Evolutionary conservation across 2,113 vertebrate species (phyloP), one percentile per base, ranked within the genome.

Genomic region (Gambusia holbrooki): DNA sequence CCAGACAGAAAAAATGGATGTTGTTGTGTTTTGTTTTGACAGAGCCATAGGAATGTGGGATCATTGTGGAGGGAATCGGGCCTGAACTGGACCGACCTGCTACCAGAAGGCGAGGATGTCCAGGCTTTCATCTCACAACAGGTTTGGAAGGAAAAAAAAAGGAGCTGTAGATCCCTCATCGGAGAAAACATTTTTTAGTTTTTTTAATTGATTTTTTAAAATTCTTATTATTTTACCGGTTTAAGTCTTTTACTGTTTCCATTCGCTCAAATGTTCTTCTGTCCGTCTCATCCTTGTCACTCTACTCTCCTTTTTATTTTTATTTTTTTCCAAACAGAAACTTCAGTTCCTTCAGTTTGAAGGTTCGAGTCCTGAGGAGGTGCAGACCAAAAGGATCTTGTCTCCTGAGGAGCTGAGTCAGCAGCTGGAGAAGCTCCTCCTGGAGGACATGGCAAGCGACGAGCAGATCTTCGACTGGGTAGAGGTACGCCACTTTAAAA

Each of bases 381-480:
- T 90, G 93, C 94, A 95, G 91, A 94, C 94, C 71, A 96, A 93
- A 90, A 94, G 87, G 81, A 94, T 93, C 69, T 91, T 97, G 80
- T 95, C 95, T 84, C 95, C 95, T 0, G 97, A 97, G 81, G 97
- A 98, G 90, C 92, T 98, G 69, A 95, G 93, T 89, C 95, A 83
- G 74, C 96, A 97, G 87, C 94, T 99, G 25, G 97, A 99, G 81
- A 96, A 94, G 84, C 96, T 99, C 86, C 96, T 99, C 60, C 93
- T 96, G 67, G 97, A 98, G 89, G 97, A 99, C 79, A 96, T 96
- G 93, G 96, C 96, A 12, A 97, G 94, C 17, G 97, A 99, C 11
- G 98, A 99, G 90, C 96, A 97, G 86, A 99, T 99, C 92, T 99
- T 99, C 92, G 98, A 99, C 87, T 99, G 98, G 98, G 96, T 99